Percentiles rank a stretch among this genome's conserved stretches.
Conservation (phyloP, 2,888 invertebrate species). For the Phaedon cochleariae region DNA sequence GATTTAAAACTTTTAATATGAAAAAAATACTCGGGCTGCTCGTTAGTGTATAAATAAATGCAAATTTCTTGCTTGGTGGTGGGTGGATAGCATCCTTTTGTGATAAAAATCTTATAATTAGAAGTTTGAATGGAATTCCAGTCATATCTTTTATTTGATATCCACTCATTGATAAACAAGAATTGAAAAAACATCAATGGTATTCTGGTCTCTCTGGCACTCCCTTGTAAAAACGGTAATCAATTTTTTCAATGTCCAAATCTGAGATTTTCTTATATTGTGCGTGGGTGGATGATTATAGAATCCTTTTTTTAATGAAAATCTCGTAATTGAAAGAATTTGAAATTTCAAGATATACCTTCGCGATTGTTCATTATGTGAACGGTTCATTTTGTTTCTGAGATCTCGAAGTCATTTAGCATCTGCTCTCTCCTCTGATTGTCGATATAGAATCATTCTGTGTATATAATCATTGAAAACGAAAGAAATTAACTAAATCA, state of each 20-base stretch:
- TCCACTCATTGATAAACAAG: neutral
- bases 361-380: conserved; percentile 28
- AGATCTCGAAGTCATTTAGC: too few relatives aligned
- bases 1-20: conserved; percentile 11
- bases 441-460: too few relatives aligned
- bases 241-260: neutral
- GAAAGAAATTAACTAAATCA: too few relatives aligned
- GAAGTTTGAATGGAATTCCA: conserved; percentile 1
- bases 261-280: neutral
- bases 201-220: neutral
- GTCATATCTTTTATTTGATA: neutral
- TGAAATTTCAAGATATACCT: neutral
- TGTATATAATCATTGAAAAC: too few relatives aligned
- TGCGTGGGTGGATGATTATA: neutral
- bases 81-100: conserved; percentile 1
- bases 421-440: too few relatives aligned
- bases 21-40: neutral
- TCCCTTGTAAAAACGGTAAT: neutral
- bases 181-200: neutral
- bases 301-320: neutral
- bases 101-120: neutral
- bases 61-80: neutral
- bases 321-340: neutral
- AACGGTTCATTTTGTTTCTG: too few relatives aligned
- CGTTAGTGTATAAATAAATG: neutral